phyloP scores from a whole-genome alignment of 2,888 invertebrate species.

The Xylocampa areola region DNA sequence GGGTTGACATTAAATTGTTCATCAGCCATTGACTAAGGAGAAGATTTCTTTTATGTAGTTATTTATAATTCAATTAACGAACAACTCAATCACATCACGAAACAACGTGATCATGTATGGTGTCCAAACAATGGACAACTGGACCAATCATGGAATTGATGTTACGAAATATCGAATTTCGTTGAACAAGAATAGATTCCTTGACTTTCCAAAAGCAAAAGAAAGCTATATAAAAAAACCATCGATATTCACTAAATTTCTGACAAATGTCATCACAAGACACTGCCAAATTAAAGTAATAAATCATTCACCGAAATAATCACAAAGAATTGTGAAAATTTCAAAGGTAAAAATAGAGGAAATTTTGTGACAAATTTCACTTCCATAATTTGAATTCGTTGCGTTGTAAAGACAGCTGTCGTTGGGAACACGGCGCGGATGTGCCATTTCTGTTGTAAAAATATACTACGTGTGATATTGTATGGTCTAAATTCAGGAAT shows the following conservation, averaged over 20 bases:
- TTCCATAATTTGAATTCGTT: slow-evolving; percentile 72
- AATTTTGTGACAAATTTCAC: slow-evolving; percentile 67
- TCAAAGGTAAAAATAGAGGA: slow-evolving; percentile 59
- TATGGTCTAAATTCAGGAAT: slow-evolving; percentile 7
- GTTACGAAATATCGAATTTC: slow-evolving; percentile 6
- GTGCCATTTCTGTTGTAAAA: slow-evolving; percentile 65
- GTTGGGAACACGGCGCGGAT: slow-evolving; percentile 61
- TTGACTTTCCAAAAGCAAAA: background rate
- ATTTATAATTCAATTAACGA: too few species aligned
- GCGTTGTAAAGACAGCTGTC: slow-evolving; percentile 74
- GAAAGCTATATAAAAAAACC: slow-evolving; percentile 21
- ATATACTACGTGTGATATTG: slow-evolving; percentile 50
- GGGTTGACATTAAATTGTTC: too few species aligned
- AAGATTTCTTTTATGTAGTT: too few species aligned
- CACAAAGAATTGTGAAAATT: slow-evolving; percentile 52
- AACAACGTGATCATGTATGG: too few species aligned
- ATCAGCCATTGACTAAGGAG: too few species aligned
- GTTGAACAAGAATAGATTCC: too few species aligned
- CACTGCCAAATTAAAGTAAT: slow-evolving; percentile 51
- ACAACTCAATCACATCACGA: too few species aligned
- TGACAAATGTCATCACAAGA: slow-evolving; percentile 43
- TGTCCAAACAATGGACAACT: background rate
- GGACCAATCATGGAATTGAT: background rate
- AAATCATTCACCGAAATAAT: slow-evolving; percentile 57
- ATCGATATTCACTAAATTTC: slow-evolving; percentile 45